These are phyloP conservation scores for Solen grandis DNA, from an alignment of 1,140 invertebrate genomes.

Conservation along the genomic window DNA sequence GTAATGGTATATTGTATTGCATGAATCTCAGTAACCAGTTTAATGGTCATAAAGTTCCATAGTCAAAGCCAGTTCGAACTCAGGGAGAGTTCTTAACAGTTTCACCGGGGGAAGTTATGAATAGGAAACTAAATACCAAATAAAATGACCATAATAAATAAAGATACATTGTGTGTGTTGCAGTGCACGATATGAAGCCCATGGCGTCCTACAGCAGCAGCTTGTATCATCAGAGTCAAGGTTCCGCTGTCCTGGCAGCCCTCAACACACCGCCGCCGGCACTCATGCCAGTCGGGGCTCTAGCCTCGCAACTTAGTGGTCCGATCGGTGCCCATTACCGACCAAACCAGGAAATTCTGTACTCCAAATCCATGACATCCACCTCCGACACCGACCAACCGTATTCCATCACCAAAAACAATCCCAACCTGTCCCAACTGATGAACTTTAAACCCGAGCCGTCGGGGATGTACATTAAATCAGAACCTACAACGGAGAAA, in stretches of 20 bases:
- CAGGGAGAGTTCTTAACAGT: too few species aligned
- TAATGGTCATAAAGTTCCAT: background rate
- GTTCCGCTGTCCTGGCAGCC: slow-evolving; percentile 34
- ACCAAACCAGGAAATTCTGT: slow-evolving; percentile 36
- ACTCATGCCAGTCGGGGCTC: slow-evolving; percentile 37
- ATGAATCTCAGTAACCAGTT: background rate
- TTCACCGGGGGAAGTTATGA: too few species aligned
- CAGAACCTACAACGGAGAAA: background rate
- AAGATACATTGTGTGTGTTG: slow-evolving; percentile 2
- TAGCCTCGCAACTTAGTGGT: slow-evolving; percentile 21
- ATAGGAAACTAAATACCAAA: too few species aligned
- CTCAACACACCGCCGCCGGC: slow-evolving; percentile 32
- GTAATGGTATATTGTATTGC: too few species aligned
- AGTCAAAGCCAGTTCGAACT: too few species aligned
- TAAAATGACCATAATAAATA: background rate
- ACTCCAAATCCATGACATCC: slow-evolving; percentile 29
- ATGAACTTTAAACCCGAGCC: slow-evolving; percentile 38
- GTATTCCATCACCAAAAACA: slow-evolving; percentile 28
- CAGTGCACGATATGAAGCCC: slow-evolving; percentile 41
- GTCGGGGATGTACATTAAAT: background rate
- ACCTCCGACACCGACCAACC: slow-evolving; percentile 25
- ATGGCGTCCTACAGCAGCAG: slow-evolving; percentile 20
- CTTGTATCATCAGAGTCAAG: slow-evolving; percentile 45
- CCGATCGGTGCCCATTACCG: slow-evolving; percentile 29
- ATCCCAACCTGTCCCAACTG: slow-evolving; percentile 35